These are phyloP conservation scores for Lophura nycthemera DNA, from an alignment of 2,113 vertebrate species.

Conservation along the genomic window DNA sequence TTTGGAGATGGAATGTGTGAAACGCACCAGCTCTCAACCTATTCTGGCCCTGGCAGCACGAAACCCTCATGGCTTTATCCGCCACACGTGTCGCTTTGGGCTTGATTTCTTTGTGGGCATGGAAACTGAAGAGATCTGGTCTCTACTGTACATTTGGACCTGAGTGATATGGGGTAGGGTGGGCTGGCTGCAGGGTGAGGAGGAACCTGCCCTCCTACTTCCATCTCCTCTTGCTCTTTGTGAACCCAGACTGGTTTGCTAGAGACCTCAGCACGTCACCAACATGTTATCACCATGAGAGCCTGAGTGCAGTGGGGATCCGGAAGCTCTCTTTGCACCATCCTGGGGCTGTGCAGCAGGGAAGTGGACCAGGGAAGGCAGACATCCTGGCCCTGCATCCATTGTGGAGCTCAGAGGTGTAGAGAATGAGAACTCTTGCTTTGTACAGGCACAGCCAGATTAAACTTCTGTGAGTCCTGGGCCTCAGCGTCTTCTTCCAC, in stretches of 20 bases:
- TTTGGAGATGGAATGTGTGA: neutral
- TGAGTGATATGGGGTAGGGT: neutral
- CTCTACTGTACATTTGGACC: neutral
- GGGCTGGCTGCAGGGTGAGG: fast-evolving
- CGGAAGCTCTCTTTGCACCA: neutral
- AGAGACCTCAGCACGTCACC: fast-evolving
- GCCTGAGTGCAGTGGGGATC: neutral
- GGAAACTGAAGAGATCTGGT: neutral
- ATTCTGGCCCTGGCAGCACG: fast-evolving
- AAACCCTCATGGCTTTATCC: neutral
- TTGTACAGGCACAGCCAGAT: neutral
- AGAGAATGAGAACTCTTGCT: neutral
- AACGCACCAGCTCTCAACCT: neutral
- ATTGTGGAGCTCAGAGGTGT: fast-evolving
- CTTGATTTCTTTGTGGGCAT: neutral
- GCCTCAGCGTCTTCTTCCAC: constrained; percentile 17
- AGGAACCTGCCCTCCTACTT: neutral
- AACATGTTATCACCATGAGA: fast-evolving
- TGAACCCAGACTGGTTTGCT: neutral
- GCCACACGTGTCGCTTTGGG: neutral
- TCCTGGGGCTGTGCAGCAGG: neutral
- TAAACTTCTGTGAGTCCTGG: constrained; percentile 28
- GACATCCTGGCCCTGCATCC: neutral
- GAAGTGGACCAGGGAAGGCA: fast-evolving
- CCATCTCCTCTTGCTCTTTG: neutral